A percentile compares a stretch with the other conserved stretches of the same genome.
Evolutionary conservation across 1,140 invertebrate species (phyloP).

Genomic region (Chironomus striatipennis): DNA sequence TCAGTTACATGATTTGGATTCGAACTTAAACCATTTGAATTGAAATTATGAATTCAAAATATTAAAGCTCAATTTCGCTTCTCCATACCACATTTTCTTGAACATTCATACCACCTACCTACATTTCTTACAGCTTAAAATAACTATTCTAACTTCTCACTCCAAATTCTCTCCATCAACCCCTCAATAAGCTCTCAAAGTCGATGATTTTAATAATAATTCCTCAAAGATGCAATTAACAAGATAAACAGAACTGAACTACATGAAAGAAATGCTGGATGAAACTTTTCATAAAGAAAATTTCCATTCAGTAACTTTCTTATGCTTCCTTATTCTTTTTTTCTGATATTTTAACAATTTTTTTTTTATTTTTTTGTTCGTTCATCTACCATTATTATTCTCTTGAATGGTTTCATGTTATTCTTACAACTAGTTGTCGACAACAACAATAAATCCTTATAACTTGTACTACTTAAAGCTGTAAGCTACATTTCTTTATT

Average conservation of each 20-base stretch:
- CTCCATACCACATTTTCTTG: too few species aligned
- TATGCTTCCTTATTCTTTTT: not conserved
- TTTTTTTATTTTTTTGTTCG: not conserved
- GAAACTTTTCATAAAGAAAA: not conserved
- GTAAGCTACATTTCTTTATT: too few species aligned
- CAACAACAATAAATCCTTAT: slow-evolving; percentile 1
- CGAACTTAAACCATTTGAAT: too few species aligned
- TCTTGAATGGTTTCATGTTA: not conserved
- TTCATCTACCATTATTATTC: not conserved
- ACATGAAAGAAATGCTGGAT: not conserved
- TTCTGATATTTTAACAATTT: not conserved
- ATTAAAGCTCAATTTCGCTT: too few species aligned
- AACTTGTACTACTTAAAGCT: too few species aligned
- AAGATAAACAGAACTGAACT: slow-evolving; percentile 12
- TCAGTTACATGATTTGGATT: too few species aligned
- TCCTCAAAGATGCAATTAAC: slow-evolving; percentile 16
- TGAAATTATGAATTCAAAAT: too few species aligned
- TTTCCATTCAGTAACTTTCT: not conserved
- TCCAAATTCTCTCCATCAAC: too few species aligned
- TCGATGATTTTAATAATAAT: not conserved
- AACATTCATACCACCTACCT: too few species aligned
- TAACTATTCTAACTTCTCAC: too few species aligned
- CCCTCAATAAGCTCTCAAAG: not conserved
- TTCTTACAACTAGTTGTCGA: slow-evolving; percentile 4
- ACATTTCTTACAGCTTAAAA: too few species aligned